These are phyloP conservation scores for Barypeithes pellucidus DNA, from an alignment of 2,888 invertebrate species.

Conservation along the genomic window DNA sequence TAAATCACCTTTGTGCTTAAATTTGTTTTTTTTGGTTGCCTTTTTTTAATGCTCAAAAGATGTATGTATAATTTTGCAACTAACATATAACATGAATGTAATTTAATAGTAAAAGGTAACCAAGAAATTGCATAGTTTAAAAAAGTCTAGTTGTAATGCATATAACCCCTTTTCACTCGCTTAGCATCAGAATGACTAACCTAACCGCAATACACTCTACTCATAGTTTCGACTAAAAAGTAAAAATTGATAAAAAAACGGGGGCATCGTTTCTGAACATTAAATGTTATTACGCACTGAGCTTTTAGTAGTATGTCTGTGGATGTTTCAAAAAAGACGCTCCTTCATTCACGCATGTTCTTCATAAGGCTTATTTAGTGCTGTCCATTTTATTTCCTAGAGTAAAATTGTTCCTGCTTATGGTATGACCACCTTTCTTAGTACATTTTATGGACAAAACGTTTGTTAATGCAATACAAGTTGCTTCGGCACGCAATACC, in stretches of 20 bases:
- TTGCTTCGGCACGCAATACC: not conserved
- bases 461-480: too few relatives aligned
- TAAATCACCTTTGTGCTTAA: conserved; percentile 13
- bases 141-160: conserved; percentile 46
- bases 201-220: conserved; percentile 51
- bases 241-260: not conserved
- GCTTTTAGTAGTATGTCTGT: not conserved
- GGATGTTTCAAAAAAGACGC: not conserved
- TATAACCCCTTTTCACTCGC: conserved; percentile 60
- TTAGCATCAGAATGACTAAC: conserved; percentile 60
- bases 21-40: conserved; percentile 1
- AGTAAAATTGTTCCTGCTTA: not conserved
- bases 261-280: not conserved
- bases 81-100: too few relatives aligned
- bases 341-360: conserved; percentile 1
- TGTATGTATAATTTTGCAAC: not conserved
- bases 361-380: conserved; percentile 11
- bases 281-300: not conserved
- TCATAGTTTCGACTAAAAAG: conserved; percentile 22
- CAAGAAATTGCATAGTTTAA: conserved; percentile 5
- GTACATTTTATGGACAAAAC: not conserved
- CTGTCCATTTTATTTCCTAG: conserved; percentile 6
- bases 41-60: not conserved
- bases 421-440: not conserved
- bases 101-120: conserved; percentile 6